Conservation (phyloP, 2,888 invertebrate genomes). For the Pristionchus fissidentatus region DNA sequence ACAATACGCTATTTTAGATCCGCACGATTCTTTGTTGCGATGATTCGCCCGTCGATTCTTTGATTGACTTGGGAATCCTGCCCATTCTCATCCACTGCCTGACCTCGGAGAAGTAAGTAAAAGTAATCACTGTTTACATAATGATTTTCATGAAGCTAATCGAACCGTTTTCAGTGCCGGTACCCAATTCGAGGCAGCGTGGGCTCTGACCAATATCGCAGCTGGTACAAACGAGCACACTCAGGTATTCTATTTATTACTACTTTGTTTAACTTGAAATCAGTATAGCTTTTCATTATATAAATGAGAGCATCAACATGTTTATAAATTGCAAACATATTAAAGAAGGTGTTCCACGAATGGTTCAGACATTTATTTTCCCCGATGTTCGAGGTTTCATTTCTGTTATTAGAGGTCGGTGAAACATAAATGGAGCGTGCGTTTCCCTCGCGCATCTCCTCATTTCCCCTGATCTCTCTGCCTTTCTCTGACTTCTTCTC, state of each 20-base stretch:
- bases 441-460: no score
- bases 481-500: no score
- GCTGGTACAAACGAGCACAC: slow-evolving; percentile 97
- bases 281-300: neutral
- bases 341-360: no score
- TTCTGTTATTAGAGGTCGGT: no score
- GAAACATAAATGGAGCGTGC: no score
- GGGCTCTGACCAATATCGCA: slow-evolving; percentile 98
- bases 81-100: slow-evolving; percentile 93
- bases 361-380: no score
- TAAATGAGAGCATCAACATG: neutral
- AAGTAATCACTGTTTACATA: no score
- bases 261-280: slow-evolving; percentile 87
- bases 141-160: neutral
- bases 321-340: neutral
- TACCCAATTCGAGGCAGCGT: slow-evolving; percentile 94
- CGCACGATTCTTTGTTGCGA: slow-evolving; percentile 95
- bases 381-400: no score
- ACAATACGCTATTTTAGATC: slow-evolving; percentile 60
- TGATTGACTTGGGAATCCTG: slow-evolving; percentile 93
- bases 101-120: slow-evolving; percentile 82
- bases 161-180: slow-evolving; percentile 64
- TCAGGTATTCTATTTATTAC: slow-evolving; percentile 80
- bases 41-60: slow-evolving; percentile 96
- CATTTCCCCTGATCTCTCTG: no score